These are phyloP conservation scores for Nasonia vitripennis DNA, from an alignment of 1,140 invertebrate genomes.

Conservation along the genomic window DNA sequence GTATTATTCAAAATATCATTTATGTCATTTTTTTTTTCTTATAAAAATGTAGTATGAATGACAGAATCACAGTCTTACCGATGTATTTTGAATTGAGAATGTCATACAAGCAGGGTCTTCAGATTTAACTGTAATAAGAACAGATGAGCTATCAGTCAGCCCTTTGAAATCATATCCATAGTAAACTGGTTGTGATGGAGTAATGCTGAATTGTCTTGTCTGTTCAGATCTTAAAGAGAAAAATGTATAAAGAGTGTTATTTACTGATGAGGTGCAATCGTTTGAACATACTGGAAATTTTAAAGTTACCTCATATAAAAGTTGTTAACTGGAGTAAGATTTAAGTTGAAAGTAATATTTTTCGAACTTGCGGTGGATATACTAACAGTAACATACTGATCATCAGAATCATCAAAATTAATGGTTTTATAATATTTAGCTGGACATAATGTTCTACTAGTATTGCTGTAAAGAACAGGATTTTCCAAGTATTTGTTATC, in stretches of 20 bases:
- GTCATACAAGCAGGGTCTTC: slow-evolving; percentile 74
- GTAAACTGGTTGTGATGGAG: slow-evolving; percentile 72
- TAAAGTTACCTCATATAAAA: slow-evolving; percentile 70
- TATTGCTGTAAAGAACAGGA: slow-evolving; percentile 64
- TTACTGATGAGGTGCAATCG: neutral
- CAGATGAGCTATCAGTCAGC: slow-evolving; percentile 67
- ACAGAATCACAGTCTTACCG: slow-evolving; percentile 65
- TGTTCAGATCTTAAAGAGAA: slow-evolving; percentile 49
- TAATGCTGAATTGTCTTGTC: slow-evolving; percentile 50
- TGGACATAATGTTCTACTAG: slow-evolving; percentile 76
- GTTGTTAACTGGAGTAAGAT: slow-evolving; percentile 66
- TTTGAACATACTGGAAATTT: neutral
- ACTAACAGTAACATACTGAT: slow-evolving; percentile 74
- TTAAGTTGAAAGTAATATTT: slow-evolving; percentile 69
- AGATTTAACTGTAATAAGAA: slow-evolving; percentile 75
- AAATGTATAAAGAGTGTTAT: neutral
- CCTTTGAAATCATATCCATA: slow-evolving; percentile 73
- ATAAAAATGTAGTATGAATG: neutral
- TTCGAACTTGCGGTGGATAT: slow-evolving; percentile 72
- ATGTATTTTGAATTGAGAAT: slow-evolving; percentile 77
- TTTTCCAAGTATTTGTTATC: slow-evolving; percentile 62
- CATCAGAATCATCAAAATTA: slow-evolving; percentile 58
- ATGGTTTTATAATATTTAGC: slow-evolving; percentile 64
- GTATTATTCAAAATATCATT: neutral
- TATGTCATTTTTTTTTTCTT: too few species aligned